A percentile compares a stretch with the other conserved stretches of the same genome.
Evolutionary conservation across 2,113 vertebrate genomes (phyloP).

Genomic region (Apus apus): DNA sequence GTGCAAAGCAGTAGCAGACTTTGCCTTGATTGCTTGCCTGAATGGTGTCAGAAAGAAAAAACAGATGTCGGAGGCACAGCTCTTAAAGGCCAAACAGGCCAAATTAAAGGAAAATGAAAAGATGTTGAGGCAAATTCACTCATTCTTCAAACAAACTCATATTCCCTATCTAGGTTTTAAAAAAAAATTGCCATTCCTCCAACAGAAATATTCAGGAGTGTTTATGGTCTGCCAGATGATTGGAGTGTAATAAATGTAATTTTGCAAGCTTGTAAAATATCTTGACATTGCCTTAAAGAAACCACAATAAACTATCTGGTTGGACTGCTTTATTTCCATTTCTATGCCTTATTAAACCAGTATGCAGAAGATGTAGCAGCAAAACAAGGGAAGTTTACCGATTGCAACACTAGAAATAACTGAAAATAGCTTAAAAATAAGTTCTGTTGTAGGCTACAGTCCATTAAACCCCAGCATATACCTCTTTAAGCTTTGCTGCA

Average conservation of each 20-base stretch:
- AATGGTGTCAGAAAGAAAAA: constrained; percentile 65
- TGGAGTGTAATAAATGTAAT: constrained; percentile 55
- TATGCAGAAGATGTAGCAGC: background rate
- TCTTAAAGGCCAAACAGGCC: constrained; percentile 51
- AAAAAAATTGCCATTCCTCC: constrained; percentile 23
- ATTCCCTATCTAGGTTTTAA: constrained; percentile 20
- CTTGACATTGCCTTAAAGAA: constrained; percentile 52
- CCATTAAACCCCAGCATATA: background rate
- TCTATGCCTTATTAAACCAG: background rate
- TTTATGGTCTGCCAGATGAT: constrained; percentile 53
- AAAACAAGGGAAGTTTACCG: background rate
- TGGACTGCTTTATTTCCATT: background rate
- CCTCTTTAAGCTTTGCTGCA: constrained; percentile 42
- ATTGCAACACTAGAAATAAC: background rate
- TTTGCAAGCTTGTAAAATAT: constrained; percentile 43
- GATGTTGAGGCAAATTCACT: constrained; percentile 12
- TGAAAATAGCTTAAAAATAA: constrained; percentile 11
- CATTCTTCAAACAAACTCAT: constrained; percentile 65
- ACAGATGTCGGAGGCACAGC: constrained; percentile 55
- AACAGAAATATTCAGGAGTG: constrained; percentile 35
- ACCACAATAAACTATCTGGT: constrained; percentile 14
- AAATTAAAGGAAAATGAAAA: constrained; percentile 55
- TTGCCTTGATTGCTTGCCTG: constrained; percentile 59
- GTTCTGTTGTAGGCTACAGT: background rate
- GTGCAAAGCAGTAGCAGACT: background rate